These are phyloP conservation scores for Apamea crenata DNA, from an alignment of 2,888 invertebrate genomes.

Conservation along the genomic window DNA sequence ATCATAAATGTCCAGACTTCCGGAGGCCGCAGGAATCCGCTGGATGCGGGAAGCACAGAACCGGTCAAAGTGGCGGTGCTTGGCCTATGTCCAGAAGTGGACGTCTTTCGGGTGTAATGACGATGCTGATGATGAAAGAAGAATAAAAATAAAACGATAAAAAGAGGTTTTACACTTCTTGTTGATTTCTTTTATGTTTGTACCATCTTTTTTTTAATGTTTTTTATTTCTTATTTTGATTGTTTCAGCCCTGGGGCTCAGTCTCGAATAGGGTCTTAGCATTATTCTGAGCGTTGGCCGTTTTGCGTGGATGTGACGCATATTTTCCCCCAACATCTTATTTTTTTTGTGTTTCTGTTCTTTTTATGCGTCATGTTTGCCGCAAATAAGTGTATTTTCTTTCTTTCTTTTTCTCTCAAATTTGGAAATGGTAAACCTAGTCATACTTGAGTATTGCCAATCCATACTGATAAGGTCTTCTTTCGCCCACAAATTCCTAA, in stretches of 20 bases:
- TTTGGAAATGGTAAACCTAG: background rate
- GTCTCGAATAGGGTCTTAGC: too few species aligned
- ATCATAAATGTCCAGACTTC: background rate
- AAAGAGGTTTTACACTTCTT: background rate
- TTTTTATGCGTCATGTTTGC: too few species aligned
- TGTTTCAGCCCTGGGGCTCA: too few species aligned
- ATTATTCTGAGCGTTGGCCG: too few species aligned
- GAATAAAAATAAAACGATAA: background rate
- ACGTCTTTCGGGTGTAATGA: background rate
- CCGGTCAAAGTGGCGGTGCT: background rate
- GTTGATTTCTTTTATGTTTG: background rate
- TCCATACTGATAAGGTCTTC: background rate
- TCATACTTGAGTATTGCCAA: constrained; percentile 3
- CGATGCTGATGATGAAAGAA: background rate
- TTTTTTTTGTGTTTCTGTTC: too few species aligned
- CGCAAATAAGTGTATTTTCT: too few species aligned
- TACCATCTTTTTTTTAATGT: too few species aligned
- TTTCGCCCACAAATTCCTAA: constrained; percentile 35
- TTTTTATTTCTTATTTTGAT: too few species aligned
- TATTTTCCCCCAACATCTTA: too few species aligned
- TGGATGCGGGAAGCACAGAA: background rate
- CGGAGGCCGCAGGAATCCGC: background rate
- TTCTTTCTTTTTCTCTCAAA: background rate
- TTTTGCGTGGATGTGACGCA: too few species aligned
- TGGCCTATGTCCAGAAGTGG: background rate